These are phyloP conservation scores for Salticus scenicus DNA, from an alignment of 2,888 invertebrate genomes.

Conservation along the genomic window DNA sequence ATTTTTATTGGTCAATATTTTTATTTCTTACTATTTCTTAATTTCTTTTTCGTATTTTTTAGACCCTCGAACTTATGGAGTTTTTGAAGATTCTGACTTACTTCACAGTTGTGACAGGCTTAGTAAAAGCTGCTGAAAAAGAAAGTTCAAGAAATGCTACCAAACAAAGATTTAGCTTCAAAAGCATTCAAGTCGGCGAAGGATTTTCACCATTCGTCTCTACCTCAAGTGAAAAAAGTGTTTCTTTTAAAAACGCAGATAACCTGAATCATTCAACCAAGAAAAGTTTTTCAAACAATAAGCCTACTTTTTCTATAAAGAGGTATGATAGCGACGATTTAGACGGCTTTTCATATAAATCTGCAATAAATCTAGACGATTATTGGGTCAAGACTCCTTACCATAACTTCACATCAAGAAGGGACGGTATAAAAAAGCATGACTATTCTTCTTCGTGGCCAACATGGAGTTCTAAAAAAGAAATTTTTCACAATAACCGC, in stretches of 20 bases:
- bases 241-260: not conserved
- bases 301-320: not conserved
- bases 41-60: no score
- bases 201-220: constrained; percentile 7
- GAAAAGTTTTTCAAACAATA: not conserved
- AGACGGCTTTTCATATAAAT: constrained; percentile 18
- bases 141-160: not conserved
- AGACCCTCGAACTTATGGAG: not conserved
- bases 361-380: constrained; percentile 19
- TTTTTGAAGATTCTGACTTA: not conserved
- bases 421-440: constrained; percentile 39
- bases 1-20: not conserved
- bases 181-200: not conserved
- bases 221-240: not conserved
- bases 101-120: not conserved
- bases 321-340: constrained; percentile 18
- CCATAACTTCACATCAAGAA: constrained; percentile 21
- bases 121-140: not conserved
- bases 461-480: constrained; percentile 43
- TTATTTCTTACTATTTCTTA: no score
- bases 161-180: not conserved
- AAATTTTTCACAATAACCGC: constrained; percentile 27
- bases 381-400: constrained; percentile 29
- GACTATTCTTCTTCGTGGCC: constrained; percentile 34
- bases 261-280: not conserved